phyloP scores from a whole-genome alignment of 1,140 invertebrate genomes.

The Phymastichus coffea region DNA sequence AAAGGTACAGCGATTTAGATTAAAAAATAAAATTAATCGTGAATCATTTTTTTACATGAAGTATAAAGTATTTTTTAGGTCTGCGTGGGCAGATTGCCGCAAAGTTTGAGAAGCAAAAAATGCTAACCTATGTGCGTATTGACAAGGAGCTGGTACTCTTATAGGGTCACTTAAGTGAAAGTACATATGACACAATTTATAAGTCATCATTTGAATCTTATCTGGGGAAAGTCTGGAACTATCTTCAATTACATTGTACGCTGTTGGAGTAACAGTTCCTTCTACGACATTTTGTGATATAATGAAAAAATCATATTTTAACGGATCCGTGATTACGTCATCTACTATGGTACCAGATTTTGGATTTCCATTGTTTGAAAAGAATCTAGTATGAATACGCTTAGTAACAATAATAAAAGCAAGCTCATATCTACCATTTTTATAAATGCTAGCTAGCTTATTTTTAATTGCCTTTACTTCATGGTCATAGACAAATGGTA shows the following conservation, averaged over 20 bases:
- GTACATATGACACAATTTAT: conserved; percentile 69
- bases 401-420: conserved; percentile 75
- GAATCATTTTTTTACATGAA: too few relatives aligned
- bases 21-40: too few relatives aligned
- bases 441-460: conserved; percentile 57
- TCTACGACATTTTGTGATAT: conserved; percentile 68
- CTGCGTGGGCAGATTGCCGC: conserved; percentile 56
- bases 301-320: conserved; percentile 80
- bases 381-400: conserved; percentile 70
- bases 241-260: conserved; percentile 75
- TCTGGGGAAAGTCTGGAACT: conserved; percentile 63
- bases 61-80: neutral
- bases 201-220: conserved; percentile 70
- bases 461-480: conserved; percentile 63
- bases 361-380: conserved; percentile 66
- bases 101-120: conserved; percentile 72
- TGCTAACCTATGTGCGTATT: conserved; percentile 82
- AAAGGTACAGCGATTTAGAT: too few relatives aligned
- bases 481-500: conserved; percentile 63
- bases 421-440: conserved; percentile 53
- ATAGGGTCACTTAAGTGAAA: conserved; percentile 62
- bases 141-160: conserved; percentile 78
- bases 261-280: conserved; percentile 73
- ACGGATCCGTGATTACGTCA: conserved; percentile 74
- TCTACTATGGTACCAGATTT: conserved; percentile 84